Base-by-base conservation (phyloP, 2,113 vertebrate genomes). In the Cynopterus brachyotis region DNA sequence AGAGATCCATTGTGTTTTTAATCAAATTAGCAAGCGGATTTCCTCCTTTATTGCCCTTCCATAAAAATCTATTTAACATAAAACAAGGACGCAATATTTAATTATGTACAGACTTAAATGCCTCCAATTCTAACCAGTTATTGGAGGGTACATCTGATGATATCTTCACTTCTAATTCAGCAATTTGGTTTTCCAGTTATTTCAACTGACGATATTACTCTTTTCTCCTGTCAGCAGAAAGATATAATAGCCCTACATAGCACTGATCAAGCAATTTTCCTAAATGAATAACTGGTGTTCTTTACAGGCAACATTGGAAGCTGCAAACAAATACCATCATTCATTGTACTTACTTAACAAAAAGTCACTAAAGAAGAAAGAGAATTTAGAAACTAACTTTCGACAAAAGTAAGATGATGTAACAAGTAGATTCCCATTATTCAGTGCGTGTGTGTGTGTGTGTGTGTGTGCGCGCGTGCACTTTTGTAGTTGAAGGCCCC, bases 61-160 rank as follows among this genome's bases (percentile, higher is more conserved):
- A 78, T 97, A 97, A 96, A 98, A 42, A 78, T 91, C 5, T 86
- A 96, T 96, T 96, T 96, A 97, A 83, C 96, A 97, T 96, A 97
- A 97, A 97, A 94, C 72, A 96, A 96, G 69, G 62, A 92, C 88
- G 45, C 50, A 40, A 12, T 66, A 92, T 97, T 97, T 95, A 88
- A 94, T 91, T 96, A 89, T 55, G 85, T 82, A 50, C 72, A 95
- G 89, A 87, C 30, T 92, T 86, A 94, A 82, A 60, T 96, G 69
- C 35, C 98, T 98, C 93, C 85, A 76, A 95, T 97, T 96, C 94
- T 72, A 91, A 93, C 83, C 88, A 97, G 45, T 70, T 96, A 96
- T 96, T 96, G n/a, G 28, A 90, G 57, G 66, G 75, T 64, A 75
- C 64, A 78, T 42, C 45, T 96, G 94, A 89, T 97, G 98, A 85